Conservation (phyloP, 2,888 invertebrate genomes). For the Orgyia antiqua region DNA sequence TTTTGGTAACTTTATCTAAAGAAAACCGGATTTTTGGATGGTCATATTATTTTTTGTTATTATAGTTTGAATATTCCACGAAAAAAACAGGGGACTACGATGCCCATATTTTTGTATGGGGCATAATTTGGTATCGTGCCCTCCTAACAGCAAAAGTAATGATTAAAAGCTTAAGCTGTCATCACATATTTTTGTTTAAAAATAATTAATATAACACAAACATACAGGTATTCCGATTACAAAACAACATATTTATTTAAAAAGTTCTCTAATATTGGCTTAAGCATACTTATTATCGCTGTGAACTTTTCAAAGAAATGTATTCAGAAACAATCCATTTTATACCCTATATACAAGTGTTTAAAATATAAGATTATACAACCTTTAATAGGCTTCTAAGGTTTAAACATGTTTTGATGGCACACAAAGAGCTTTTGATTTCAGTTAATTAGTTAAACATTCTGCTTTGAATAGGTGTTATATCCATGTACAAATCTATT, state of each 20-base stretch:
- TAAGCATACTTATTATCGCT: slow-evolving; percentile 28
- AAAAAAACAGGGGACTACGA: too few relatives aligned
- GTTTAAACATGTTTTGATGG: slow-evolving; percentile 18
- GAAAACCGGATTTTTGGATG: too few relatives aligned
- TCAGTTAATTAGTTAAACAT: slow-evolving; percentile 41
- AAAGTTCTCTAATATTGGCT: slow-evolving; percentile 31
- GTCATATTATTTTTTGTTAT: too few relatives aligned
- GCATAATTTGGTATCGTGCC: too few relatives aligned
- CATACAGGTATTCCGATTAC: slow-evolving; percentile 27
- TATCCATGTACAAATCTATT: slow-evolving; percentile 12
- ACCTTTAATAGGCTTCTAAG: slow-evolving; percentile 12
- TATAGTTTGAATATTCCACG: too few relatives aligned
- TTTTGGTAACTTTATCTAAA: too few relatives aligned
- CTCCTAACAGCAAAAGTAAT: too few relatives aligned
- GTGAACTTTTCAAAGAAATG: slow-evolving; percentile 25
- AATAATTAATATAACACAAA: too few relatives aligned
- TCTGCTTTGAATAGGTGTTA: slow-evolving; percentile 19
- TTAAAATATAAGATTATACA: too few relatives aligned
- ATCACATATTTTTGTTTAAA: too few relatives aligned
- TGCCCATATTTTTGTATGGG: too few relatives aligned
- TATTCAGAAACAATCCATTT: slow-evolving; percentile 14
- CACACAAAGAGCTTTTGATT: slow-evolving; percentile 34
- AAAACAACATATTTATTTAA: slow-evolving; percentile 21
- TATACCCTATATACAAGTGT: slow-evolving; percentile 12
- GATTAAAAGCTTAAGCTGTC: too few relatives aligned